Percentiles rank a stretch among this genome's conserved stretches.
Conservation (phyloP, 2,797 vertebrate species). For the Typhlichthys subterraneus region DNA sequence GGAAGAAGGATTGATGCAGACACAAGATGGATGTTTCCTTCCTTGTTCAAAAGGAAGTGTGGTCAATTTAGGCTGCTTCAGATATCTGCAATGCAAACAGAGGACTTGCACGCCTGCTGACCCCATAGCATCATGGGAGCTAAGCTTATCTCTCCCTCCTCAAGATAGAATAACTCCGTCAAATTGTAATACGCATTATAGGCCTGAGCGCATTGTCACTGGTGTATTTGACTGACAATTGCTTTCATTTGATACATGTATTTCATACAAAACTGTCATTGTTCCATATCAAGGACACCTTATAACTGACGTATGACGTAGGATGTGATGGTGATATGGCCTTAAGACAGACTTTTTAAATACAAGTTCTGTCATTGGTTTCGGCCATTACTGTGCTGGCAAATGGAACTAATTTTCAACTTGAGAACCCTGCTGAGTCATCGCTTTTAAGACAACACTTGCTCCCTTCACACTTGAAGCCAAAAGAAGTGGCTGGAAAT, state of each 20-base stretch:
- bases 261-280: conserved; percentile 34
- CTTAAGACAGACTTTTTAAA: conserved; percentile 19
- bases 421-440: conserved; percentile 19
- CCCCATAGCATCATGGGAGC: conserved; percentile 62
- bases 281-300: conserved; percentile 27
- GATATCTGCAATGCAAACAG: conserved; percentile 54
- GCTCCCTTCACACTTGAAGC: conserved; percentile 36
- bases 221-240: conserved; percentile 15
- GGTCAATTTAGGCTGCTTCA: conserved; percentile 60
- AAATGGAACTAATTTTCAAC: conserved; percentile 13
- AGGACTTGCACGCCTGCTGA: conserved; percentile 62
- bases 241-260: conserved; percentile 39
- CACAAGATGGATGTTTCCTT: conserved; percentile 25
- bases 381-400: conserved; percentile 8
- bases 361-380: conserved; percentile 15
- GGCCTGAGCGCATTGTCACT: conserved; percentile 24
- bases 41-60: conserved; percentile 58
- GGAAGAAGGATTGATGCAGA: conserved; percentile 31
- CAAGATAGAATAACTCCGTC: conserved; percentile 51
- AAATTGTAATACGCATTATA: conserved; percentile 62
- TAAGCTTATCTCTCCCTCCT: conserved; percentile 38
- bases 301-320: conserved; percentile 20
- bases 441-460: conserved; percentile 39
- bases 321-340: conserved; percentile 7
- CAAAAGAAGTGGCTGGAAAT: conserved; percentile 23